Evolutionary conservation across 2,113 vertebrate species (phyloP).

Genomic region (Oceanodroma tethys): DNA sequence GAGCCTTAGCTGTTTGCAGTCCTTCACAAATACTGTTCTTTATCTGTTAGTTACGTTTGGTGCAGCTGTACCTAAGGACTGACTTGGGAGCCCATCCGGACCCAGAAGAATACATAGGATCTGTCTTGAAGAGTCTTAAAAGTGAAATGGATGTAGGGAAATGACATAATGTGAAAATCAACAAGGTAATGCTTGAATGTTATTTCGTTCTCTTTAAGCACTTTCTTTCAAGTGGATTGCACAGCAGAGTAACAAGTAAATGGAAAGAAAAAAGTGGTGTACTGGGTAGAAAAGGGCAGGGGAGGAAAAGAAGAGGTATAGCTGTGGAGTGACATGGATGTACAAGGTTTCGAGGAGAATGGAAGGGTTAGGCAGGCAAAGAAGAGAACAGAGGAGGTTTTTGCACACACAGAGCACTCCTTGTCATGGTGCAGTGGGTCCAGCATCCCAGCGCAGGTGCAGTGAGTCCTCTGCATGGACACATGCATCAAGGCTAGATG

Average conservation of each 20-base stretch:
- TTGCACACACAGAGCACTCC: not conserved
- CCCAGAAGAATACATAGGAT: not conserved
- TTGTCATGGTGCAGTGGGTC: not conserved
- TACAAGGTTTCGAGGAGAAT: not conserved
- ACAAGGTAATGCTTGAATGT: not conserved
- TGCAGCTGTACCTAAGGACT: not conserved
- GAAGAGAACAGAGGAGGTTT: not conserved
- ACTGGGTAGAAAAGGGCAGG: not conserved
- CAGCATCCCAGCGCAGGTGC: fast-evolving
- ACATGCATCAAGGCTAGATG: not conserved
- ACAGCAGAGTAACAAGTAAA: not conserved
- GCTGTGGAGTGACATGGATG: not conserved
- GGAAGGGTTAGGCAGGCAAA: not conserved
- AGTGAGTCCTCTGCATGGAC: not conserved
- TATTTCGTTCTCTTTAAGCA: not conserved
- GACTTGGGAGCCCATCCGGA: not conserved
- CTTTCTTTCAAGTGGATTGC: not conserved
- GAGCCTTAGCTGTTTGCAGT: not conserved
- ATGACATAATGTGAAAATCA: not conserved
- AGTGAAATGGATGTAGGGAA: not conserved
- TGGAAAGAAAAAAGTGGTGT: not conserved
- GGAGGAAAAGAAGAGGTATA: not conserved
- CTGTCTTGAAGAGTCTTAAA: not conserved
- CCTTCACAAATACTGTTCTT: not conserved
- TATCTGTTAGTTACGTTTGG: not conserved